These are phyloP conservation scores for Lota lota DNA, from an alignment of 2,113 vertebrate genomes.

Conservation along the genomic window DNA sequence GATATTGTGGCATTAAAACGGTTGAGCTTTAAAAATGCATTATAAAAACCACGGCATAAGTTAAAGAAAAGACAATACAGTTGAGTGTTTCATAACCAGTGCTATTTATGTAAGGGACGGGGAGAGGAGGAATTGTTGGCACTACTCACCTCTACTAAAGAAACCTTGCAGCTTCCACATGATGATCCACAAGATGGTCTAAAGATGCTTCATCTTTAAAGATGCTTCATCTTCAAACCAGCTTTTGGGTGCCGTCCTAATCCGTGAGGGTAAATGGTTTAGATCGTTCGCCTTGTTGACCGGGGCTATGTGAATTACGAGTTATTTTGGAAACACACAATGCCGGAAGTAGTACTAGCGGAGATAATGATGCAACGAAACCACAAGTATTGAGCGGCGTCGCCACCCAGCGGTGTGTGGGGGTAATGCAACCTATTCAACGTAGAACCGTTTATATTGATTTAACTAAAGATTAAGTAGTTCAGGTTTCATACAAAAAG, in stretches of 20 bases:
- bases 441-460: too few relatives aligned
- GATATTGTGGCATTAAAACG: too few relatives aligned
- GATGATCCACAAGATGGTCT: background rate
- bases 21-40: too few relatives aligned
- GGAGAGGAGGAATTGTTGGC: too few relatives aligned
- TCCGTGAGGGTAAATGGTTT: background rate
- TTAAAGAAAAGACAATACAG: too few relatives aligned
- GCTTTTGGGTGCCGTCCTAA: background rate
- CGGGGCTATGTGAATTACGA: conserved; percentile 22
- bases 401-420: too few relatives aligned
- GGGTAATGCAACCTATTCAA: too few relatives aligned
- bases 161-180: conserved; percentile 76
- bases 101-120: too few relatives aligned
- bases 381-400: background rate
- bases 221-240: conserved; percentile 18
- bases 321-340: background rate
- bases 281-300: background rate
- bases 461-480: too few relatives aligned
- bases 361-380: conserved; percentile 30
- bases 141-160: conserved; percentile 68
- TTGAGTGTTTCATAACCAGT: too few relatives aligned
- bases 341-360: conserved; percentile 33
- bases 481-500: too few relatives aligned
- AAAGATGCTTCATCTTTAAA: conserved; percentile 17
- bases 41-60: too few relatives aligned